Evolutionary conservation across 2,797 vertebrate genomes (phyloP).

Genomic region (Syngnathus acus): DNA sequence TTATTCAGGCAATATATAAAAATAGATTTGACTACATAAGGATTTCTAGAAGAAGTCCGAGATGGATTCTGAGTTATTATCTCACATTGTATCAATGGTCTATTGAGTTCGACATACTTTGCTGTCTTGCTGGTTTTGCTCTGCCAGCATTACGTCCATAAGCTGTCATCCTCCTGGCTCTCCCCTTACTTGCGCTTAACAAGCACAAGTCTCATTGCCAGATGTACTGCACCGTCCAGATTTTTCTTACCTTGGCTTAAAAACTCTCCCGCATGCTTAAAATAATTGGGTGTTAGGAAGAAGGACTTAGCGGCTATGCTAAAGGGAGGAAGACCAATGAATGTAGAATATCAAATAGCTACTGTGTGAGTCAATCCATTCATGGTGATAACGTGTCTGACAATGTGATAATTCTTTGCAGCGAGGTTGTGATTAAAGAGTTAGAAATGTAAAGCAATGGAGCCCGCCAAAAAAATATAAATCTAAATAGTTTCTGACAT

Average conservation of each 20-base stretch:
- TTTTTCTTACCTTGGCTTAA: conserved; percentile 69
- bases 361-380: neutral
- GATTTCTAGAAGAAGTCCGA: neutral
- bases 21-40: neutral
- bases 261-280: conserved; percentile 54
- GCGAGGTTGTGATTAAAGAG: neutral
- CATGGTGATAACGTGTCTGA: neutral
- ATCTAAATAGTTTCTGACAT: neutral
- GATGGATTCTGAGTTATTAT: neutral
- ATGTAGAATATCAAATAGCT: neutral
- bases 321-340: neutral
- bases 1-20: neutral
- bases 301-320: neutral
- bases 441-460: neutral
- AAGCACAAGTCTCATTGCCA: conserved; percentile 53
- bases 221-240: conserved; percentile 61
- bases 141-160: neutral
- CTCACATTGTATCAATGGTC: neutral
- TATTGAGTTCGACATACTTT: neutral
- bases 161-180: conserved; percentile 19
- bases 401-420: neutral
- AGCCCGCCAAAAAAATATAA: neutral
- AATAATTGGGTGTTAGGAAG: conserved; percentile 33
- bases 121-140: neutral
- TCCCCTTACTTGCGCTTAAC: conserved; percentile 17